A percentile compares a stretch with the other conserved stretches of the same genome.
Conservation (phyloP, 1,140 invertebrate genomes). For the Battus philenor region DNA sequence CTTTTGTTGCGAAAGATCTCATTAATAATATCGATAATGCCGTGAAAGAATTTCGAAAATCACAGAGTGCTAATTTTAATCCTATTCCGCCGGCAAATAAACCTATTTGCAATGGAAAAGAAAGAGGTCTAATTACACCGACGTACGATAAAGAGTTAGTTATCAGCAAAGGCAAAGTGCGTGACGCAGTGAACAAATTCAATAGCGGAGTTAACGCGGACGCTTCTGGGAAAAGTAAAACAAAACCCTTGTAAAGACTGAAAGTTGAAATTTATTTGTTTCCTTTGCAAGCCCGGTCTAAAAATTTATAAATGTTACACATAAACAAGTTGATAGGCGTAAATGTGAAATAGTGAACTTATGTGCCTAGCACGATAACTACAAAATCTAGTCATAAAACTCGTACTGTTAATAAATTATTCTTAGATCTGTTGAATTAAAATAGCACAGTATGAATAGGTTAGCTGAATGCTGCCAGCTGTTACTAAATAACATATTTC, state of each 20-base stretch:
- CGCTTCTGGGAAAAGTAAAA: conserved; percentile 32
- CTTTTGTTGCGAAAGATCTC: conserved; percentile 67
- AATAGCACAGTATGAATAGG: too few species aligned
- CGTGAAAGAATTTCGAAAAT: conserved; percentile 59
- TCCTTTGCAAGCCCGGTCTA: conserved; percentile 34
- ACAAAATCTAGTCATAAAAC: conserved; percentile 37
- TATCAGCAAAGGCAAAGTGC: conserved; percentile 70
- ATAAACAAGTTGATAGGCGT: conserved; percentile 20
- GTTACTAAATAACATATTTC: too few species aligned
- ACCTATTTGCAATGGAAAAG: conserved; percentile 52
- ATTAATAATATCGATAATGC: conserved; percentile 66
- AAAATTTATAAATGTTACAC: conserved; percentile 21
- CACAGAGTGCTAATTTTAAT: conserved; percentile 52
- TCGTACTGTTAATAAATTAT: too few species aligned
- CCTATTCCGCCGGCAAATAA: conserved; percentile 27
- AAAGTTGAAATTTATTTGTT: conserved; percentile 20
- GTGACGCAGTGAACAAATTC: conserved; percentile 69
- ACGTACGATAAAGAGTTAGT: conserved; percentile 66
- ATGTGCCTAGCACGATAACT: conserved; percentile 49
- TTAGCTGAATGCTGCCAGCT: too few species aligned
- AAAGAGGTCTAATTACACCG: conserved; percentile 54
- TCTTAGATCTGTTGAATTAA: too few species aligned
- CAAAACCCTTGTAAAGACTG: conserved; percentile 47
- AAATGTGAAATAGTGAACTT: conserved; percentile 20
- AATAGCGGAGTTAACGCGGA: conserved; percentile 53